Conservation (phyloP, 2,888 invertebrate genomes). For the Octonoba sinensis region DNA sequence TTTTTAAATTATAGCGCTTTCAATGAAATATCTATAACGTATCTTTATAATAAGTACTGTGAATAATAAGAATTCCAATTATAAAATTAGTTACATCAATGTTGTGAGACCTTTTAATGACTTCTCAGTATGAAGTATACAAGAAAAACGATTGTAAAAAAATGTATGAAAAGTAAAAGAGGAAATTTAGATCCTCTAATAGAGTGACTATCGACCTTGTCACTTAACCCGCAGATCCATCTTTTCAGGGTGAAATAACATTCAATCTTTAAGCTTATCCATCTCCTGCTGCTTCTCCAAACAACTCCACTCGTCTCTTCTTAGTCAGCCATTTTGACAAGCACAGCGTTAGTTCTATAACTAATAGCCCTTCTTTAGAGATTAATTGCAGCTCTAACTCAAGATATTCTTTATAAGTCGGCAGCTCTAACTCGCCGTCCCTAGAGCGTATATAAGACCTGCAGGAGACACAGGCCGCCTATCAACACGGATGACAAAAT, state of each 20-base stretch:
- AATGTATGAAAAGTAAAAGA: too few relatives aligned
- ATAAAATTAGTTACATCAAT: too few relatives aligned
- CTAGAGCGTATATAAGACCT: neutral
- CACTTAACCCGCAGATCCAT: constrained; percentile 1
- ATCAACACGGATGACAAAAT: constrained; percentile 30
- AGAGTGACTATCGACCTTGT: neutral
- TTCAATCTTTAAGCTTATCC: constrained; percentile 2
- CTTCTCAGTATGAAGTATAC: too few relatives aligned
- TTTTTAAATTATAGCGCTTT: too few relatives aligned
- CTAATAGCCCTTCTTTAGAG: constrained; percentile 29
- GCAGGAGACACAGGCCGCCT: neutral
- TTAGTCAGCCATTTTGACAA: neutral
- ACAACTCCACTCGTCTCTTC: neutral
- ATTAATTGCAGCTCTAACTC: constrained; percentile 44
- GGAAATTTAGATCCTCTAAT: neutral
- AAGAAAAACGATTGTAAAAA: too few relatives aligned
- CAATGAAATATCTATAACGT: too few relatives aligned
- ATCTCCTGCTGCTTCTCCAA: constrained; percentile 5
- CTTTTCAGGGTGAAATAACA: neutral
- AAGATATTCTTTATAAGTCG: constrained; percentile 22
- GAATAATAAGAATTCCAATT: too few relatives aligned
- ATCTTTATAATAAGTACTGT: too few relatives aligned
- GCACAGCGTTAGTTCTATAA: constrained; percentile 1
- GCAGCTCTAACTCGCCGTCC: neutral
- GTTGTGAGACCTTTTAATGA: too few relatives aligned